Percentiles rank a stretch among this genome's conserved stretches.
Evolutionary conservation across 1,140 invertebrate genomes (phyloP).

Genomic region (Sinella curviseta): DNA sequence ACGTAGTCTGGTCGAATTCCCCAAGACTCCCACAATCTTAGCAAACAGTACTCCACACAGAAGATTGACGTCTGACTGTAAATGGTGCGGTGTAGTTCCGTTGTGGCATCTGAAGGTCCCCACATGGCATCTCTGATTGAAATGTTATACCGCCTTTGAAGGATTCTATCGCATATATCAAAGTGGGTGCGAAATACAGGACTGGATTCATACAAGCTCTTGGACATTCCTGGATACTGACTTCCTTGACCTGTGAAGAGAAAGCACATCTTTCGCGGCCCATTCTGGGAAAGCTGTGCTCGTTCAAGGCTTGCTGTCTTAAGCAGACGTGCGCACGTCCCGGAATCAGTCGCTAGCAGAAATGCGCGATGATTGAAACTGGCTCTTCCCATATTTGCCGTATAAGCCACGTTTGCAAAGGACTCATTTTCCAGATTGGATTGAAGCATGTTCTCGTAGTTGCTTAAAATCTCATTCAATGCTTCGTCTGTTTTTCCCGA

Average conservation of each 20-base stretch:
- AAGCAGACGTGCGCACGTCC: background rate
- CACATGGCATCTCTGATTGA: background rate
- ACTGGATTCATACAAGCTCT: conserved; percentile 27
- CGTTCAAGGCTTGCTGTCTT: conserved; percentile 1
- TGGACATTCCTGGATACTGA: conserved; percentile 38
- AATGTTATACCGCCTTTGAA: background rate
- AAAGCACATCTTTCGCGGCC: conserved; percentile 10
- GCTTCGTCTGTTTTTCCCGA: conserved; percentile 32
- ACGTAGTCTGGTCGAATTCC: conserved; percentile 33
- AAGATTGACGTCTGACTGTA: conserved; percentile 40
- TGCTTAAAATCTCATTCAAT: background rate
- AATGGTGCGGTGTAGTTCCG: conserved; percentile 1
- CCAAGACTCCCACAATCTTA: conserved; percentile 35
- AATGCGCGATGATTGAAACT: conserved; percentile 28
- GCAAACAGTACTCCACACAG: conserved; percentile 35
- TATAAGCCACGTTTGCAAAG: conserved; percentile 30
- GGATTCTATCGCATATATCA: background rate
- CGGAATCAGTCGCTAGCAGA: conserved; percentile 18
- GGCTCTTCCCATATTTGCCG: conserved; percentile 30
- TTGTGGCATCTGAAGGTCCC: background rate
- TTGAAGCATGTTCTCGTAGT: background rate
- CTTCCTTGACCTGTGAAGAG: conserved; percentile 43
- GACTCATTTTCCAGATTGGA: background rate
- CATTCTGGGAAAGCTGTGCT: conserved; percentile 11
- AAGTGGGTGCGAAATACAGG: conserved; percentile 31